Base-by-base conservation (phyloP, 1,140 invertebrate genomes). In the Nixonia krombeini region DNA sequence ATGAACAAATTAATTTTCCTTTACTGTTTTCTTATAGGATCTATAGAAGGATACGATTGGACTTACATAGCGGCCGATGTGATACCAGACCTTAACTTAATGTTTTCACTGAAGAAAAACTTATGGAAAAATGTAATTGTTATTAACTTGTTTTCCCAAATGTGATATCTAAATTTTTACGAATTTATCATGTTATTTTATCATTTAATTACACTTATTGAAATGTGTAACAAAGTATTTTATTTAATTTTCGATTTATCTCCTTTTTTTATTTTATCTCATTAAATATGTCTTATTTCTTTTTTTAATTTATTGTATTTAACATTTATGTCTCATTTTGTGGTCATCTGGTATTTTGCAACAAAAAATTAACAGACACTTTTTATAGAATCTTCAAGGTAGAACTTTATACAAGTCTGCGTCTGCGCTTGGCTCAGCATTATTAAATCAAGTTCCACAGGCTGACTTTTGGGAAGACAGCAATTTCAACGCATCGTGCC, bases 41-140 rank as follows among this genome's bases (percentile, higher is more conserved):
- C 87, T 0, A 73, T 89, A 12, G 81, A 85, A 55, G 88, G 87
- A 41, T 83, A 86, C 17, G 89, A 90, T 69, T 90, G 89, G 89
- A 87, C 86, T 2, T 85, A 86, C 57, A 56, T 90, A 37, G 85
- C 88, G 41, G 84, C 89, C 46, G 84, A 85, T 40, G 42, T 88
- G 9, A 65, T 88, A 21, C 88, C 88, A 13, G 78, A 88, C 70
- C 79, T 85, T 23, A 84, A 88, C 50, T 65, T 88, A 21, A 88
- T 88, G 58, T 85, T 87, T 44, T 85, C 87, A 70, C 75, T 89
- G n/a, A 82, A 86, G 51, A 86, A 86, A 10, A 87, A 88, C 76
- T 71, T 90, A 4, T 85, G 87, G 76, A 72, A 86, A 42, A 87
- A 87, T 80, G 89, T 89, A 84, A 40, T 17, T 29, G 17, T 7